A percentile compares a stretch with the other conserved stretches of the same genome.
These are phyloP conservation scores for Oscheius sp. DNA, from an alignment of 2,888 invertebrate genomes.

Conservation along the genomic window DNA sequence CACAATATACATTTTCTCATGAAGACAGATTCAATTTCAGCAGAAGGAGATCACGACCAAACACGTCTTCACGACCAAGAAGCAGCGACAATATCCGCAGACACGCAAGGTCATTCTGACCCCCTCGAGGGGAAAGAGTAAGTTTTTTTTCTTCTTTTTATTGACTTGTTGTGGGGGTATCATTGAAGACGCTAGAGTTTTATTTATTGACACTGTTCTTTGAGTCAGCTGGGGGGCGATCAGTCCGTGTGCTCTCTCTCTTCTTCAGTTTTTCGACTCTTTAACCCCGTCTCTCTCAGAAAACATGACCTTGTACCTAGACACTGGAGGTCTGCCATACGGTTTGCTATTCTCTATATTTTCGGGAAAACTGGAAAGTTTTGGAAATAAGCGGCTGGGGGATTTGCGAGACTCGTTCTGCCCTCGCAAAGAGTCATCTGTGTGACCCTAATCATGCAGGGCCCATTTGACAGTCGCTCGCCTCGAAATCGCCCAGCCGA, in stretches of 20 bases:
- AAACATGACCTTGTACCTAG: slow-evolving; percentile 37
- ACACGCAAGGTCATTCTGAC: slow-evolving; percentile 51
- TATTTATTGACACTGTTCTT: slow-evolving; percentile 36
- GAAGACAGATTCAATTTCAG: slow-evolving; percentile 31
- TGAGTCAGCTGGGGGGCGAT: slow-evolving; percentile 14
- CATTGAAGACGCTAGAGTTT: slow-evolving; percentile 21
- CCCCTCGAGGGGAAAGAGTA: slow-evolving; percentile 35
- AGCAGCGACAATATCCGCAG: slow-evolving; percentile 55
- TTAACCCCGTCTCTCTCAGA: slow-evolving; percentile 4
- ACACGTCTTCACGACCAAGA: slow-evolving; percentile 52
- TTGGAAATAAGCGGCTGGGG: slow-evolving; percentile 12
- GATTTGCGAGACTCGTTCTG: slow-evolving; percentile 31
- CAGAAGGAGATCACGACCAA: slow-evolving; percentile 48
- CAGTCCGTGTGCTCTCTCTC: slow-evolving; percentile 6
- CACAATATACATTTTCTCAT: neutral
- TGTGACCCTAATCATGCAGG: slow-evolving; percentile 36
- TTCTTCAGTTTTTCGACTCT: slow-evolving; percentile 1
- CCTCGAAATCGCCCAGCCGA: slow-evolving; percentile 33
- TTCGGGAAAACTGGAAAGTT: slow-evolving; percentile 21
- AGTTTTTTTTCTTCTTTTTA: slow-evolving; percentile 25
- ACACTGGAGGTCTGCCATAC: slow-evolving; percentile 22
- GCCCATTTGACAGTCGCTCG: slow-evolving; percentile 35
- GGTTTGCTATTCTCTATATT: slow-evolving; percentile 36
- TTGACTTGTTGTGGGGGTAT: slow-evolving; percentile 1
- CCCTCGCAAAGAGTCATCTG: slow-evolving; percentile 36